A percentile compares a stretch with the other conserved stretches of the same genome.
phyloP scores from a whole-genome alignment of 2,888 invertebrate species.

The Trilocha varians region DNA sequence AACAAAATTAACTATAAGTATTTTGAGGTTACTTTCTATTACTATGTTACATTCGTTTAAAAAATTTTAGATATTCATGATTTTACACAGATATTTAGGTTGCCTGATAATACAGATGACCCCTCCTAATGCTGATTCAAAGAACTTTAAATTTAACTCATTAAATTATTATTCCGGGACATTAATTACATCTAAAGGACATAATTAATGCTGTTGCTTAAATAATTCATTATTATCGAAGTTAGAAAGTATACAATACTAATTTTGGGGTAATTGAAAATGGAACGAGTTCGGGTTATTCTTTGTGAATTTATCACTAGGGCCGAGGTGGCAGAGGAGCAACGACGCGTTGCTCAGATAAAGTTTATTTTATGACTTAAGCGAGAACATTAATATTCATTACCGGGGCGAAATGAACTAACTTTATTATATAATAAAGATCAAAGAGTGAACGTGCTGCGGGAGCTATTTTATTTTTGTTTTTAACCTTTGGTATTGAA shows the following conservation, averaged over 20 bases:
- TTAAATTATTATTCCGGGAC: not conserved
- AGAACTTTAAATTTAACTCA: too few species aligned
- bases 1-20: too few species aligned
- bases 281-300: slow-evolving; percentile 56
- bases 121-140: too few species aligned
- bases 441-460: slow-evolving; percentile 42
- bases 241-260: slow-evolving; percentile 50
- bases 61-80: too few species aligned
- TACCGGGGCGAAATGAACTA: slow-evolving; percentile 64
- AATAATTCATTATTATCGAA: slow-evolving; percentile 59
- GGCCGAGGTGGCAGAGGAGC: slow-evolving; percentile 39
- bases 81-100: too few species aligned
- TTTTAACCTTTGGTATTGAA: slow-evolving; percentile 17
- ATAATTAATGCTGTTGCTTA: slow-evolving; percentile 36
- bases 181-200: not conserved
- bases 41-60: too few species aligned
- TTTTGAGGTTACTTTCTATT: too few species aligned
- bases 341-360: slow-evolving; percentile 60
- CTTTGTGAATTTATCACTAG: slow-evolving; percentile 61
- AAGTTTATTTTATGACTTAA: slow-evolving; percentile 71
- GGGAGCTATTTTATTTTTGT: slow-evolving; percentile 28
- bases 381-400: slow-evolving; percentile 70
- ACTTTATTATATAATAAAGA: slow-evolving; percentile 68
- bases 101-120: too few species aligned
- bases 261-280: slow-evolving; percentile 63